Percentiles rank a stretch among this genome's conserved stretches.
phyloP scores from a whole-genome alignment of 2,797 vertebrate species.

The Betta splendens region DNA sequence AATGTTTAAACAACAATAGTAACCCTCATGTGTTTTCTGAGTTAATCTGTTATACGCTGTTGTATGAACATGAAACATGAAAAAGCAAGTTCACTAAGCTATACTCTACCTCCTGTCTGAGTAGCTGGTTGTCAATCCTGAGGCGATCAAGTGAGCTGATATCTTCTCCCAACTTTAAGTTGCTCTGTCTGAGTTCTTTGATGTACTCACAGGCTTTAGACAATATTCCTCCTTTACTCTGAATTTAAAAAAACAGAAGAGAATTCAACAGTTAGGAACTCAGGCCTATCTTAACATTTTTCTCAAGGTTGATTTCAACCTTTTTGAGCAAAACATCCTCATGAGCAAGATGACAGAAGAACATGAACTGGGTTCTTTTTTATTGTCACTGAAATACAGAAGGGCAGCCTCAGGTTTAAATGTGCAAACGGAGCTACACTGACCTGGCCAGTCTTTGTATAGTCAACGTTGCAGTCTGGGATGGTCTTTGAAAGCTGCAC shows the following conservation, averaged over 20 bases:
- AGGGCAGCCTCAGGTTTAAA: too few relatives aligned
- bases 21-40: too few relatives aligned
- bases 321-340: background rate
- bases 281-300: background rate
- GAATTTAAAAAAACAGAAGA: background rate
- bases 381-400: background rate
- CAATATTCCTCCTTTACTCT: constrained; percentile 96
- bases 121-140: constrained; percentile 90
- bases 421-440: constrained; percentile 18
- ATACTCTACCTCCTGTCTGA: constrained; percentile 87
- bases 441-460: constrained; percentile 93
- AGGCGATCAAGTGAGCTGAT: constrained; percentile 87
- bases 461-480: constrained; percentile 91
- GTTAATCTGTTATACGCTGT: too few relatives aligned
- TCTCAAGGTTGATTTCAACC: background rate
- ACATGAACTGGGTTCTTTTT: too few relatives aligned
- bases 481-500: constrained; percentile 95
- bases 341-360: background rate
- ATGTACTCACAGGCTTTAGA: constrained; percentile 98
- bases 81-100: background rate
- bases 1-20: background rate
- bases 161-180: constrained; percentile 88
- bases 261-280: background rate
- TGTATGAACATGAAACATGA: too few relatives aligned
- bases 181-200: constrained; percentile 92